Evolutionary conservation across 1,140 invertebrate genomes (phyloP).

Genomic region (Daktulosphaira vitifoliae): DNA sequence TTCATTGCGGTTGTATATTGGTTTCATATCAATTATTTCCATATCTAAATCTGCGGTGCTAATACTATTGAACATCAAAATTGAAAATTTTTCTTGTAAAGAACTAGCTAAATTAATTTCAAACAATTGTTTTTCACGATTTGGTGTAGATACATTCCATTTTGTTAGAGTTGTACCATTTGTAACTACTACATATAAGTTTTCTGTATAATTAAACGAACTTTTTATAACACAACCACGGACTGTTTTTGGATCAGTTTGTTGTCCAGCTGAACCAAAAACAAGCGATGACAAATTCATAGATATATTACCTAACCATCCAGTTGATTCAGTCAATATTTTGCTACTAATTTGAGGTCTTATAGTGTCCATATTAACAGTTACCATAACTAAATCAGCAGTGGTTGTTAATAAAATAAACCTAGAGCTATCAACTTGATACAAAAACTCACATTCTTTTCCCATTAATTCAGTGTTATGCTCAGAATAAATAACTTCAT

Average conservation of each 20-base stretch:
- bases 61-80: constrained; percentile 29
- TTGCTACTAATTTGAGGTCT: constrained; percentile 47
- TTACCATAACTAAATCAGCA: constrained; percentile 73
- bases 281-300: constrained; percentile 23
- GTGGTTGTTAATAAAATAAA: constrained; percentile 85
- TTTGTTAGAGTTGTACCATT: constrained; percentile 25
- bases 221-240: constrained; percentile 25
- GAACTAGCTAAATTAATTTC: constrained; percentile 20
- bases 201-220: background rate
- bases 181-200: constrained; percentile 5
- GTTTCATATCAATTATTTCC: constrained; percentile 29
- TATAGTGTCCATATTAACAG: constrained; percentile 48
- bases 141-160: constrained; percentile 21
- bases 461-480: constrained; percentile 66
- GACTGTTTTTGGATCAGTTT: constrained; percentile 17
- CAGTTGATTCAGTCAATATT: constrained; percentile 30
- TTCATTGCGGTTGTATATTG: constrained; percentile 19
- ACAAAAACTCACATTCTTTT: constrained; percentile 59
- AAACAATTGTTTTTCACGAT: constrained; percentile 26
- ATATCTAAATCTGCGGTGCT: constrained; percentile 28
- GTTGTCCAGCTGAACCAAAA: constrained; percentile 24
- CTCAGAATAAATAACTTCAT: constrained; percentile 75
- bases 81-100: constrained; percentile 29
- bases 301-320: constrained; percentile 27
- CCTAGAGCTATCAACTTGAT: constrained; percentile 58